Percentiles rank a stretch among this genome's conserved stretches.
These are phyloP conservation scores for Drosophila albomicans DNA, from an alignment of 1,140 invertebrate species.

Conservation along the genomic window DNA sequence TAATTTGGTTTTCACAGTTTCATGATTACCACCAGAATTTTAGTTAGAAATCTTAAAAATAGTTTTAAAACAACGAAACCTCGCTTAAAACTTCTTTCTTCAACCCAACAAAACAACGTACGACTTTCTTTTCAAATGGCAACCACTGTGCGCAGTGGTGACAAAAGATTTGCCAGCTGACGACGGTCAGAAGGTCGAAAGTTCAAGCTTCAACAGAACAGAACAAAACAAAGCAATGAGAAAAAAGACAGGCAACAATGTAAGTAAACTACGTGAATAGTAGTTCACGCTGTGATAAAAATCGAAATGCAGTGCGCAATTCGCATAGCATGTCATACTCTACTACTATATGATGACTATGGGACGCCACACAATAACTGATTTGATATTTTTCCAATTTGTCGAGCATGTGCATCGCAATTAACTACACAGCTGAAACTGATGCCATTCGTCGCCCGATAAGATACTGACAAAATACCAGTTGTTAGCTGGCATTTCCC, in stretches of 20 bases:
- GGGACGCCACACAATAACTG: constrained; percentile 6
- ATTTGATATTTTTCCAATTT: constrained; percentile 40
- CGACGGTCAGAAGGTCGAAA: constrained; percentile 55
- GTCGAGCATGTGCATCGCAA: constrained; percentile 9
- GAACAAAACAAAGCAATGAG: neutral
- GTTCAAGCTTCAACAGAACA: constrained; percentile 48
- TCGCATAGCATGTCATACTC: neutral
- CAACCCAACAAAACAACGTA: neutral
- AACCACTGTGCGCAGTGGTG: neutral
- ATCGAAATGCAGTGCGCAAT: constrained; percentile 20
- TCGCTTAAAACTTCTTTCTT: too few relatives aligned
- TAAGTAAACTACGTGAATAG: neutral
- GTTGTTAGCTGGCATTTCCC: neutral
- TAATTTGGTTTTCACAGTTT: too few relatives aligned
- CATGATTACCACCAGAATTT: too few relatives aligned
- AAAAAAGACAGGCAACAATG: constrained; percentile 1
- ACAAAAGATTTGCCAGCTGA: neutral
- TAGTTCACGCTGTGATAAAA: constrained; percentile 8
- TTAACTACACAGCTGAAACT: constrained; percentile 23
- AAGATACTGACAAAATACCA: constrained; percentile 27
- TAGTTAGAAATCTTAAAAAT: too few relatives aligned
- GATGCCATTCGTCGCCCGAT: constrained; percentile 14
- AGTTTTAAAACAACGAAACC: too few relatives aligned
- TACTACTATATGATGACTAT: neutral
- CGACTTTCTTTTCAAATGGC: neutral